A percentile compares a stretch with the other conserved stretches of the same genome.
These are phyloP conservation scores for Hyposoter didymator DNA, from an alignment of 2,888 invertebrate species.

Conservation along the genomic window DNA sequence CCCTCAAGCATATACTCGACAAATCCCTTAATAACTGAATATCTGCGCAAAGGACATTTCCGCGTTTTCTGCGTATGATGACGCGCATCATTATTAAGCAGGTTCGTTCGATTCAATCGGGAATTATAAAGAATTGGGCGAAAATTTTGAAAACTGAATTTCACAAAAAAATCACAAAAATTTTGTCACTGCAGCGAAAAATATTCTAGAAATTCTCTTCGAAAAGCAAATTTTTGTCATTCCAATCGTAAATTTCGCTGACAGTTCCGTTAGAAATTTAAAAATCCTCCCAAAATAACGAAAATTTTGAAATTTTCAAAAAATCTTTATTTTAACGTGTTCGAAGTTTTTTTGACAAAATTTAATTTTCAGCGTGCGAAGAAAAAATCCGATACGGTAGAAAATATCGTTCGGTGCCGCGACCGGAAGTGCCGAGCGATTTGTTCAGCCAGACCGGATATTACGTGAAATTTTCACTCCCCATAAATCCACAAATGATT, in stretches of 20 bases:
- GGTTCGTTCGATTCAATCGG: background rate
- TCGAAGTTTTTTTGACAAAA: too few relatives aligned
- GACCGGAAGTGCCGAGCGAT: slow-evolving; percentile 14
- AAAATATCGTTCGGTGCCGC: slow-evolving; percentile 3
- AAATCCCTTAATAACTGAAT: slow-evolving; percentile 19
- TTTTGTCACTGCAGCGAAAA: too few relatives aligned
- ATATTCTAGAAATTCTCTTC: too few relatives aligned
- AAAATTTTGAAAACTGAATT: background rate
- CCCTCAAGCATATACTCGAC: slow-evolving; percentile 5
- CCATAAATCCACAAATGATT: slow-evolving; percentile 54
- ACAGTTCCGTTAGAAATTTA: too few relatives aligned
- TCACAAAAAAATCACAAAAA: background rate
- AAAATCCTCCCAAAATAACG: too few relatives aligned
- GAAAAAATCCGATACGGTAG: background rate
- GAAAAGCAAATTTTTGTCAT: too few relatives aligned
- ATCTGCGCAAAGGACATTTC: slow-evolving; percentile 7
- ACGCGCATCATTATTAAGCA: background rate
- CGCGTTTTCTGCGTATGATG: background rate
- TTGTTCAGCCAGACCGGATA: slow-evolving; percentile 47
- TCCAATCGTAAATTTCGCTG: too few relatives aligned
- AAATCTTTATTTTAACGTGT: too few relatives aligned
- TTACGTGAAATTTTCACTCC: slow-evolving; percentile 40
- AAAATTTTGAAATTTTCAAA: too few relatives aligned
- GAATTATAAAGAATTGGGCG: background rate
- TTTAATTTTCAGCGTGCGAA: background rate